Conservation (phyloP, 35 echinoderm and acorn worm species). For the Lytechinus pictus region DNA sequence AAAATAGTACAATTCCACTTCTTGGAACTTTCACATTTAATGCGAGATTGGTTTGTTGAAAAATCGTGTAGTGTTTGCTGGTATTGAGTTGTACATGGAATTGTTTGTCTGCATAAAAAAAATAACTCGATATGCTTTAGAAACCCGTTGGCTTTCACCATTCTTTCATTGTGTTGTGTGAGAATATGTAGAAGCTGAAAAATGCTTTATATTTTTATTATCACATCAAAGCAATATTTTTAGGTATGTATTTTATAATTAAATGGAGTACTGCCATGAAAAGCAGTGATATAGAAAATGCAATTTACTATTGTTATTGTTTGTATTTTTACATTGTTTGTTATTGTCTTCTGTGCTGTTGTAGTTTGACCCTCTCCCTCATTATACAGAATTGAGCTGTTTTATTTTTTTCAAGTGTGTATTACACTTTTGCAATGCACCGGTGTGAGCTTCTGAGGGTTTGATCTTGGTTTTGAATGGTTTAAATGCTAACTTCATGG, state of each 20-base stretch:
- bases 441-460: no score
- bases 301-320: not conserved
- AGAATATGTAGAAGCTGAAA: not conserved
- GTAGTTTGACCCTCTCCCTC: not conserved
- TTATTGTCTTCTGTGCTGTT: not conserved
- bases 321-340: not conserved
- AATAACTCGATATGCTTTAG: not conserved
- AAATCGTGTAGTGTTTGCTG: no score
- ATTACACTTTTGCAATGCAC: no score
- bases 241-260: not conserved
- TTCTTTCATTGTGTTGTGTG: not conserved
- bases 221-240: not conserved
- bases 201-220: not conserved
- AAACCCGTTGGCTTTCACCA: not conserved
- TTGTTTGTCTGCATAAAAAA: no score
- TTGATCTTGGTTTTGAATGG: no score
- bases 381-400: not conserved
- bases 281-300: not conserved
- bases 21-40: no score
- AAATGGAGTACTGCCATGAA: slow-evolving; percentile 11
- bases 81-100: no score
- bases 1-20: no score
- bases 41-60: no score
- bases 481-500: no score
- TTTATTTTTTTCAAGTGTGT: not conserved